Evolutionary conservation across 2,113 vertebrate genomes (phyloP).

Genomic region (Trinectes maculatus): DNA sequence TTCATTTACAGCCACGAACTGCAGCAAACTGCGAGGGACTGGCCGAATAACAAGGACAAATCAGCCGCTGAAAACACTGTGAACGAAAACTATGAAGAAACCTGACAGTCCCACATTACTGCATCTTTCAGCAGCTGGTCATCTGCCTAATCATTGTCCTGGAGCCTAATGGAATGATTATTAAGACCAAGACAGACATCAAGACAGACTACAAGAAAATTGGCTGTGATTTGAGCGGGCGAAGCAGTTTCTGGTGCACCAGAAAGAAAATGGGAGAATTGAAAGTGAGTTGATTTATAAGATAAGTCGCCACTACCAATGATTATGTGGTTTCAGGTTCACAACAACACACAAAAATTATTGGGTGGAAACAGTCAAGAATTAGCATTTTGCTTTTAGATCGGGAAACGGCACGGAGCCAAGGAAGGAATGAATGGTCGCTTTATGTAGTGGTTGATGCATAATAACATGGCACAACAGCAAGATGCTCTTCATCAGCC

Average conservation of each 20-base stretch:
- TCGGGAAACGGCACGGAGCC: slow-evolving; percentile 28
- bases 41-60: slow-evolving; percentile 30
- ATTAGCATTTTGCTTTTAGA: slow-evolving; percentile 59
- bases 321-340: slow-evolving; percentile 54
- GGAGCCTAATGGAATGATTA: slow-evolving; percentile 51
- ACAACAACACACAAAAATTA: slow-evolving; percentile 44
- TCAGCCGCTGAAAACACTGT: slow-evolving; percentile 21
- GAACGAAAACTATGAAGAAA: slow-evolving; percentile 41
- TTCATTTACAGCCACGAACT: slow-evolving; percentile 61
- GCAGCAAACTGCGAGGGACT: slow-evolving; percentile 17
- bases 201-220: not conserved
- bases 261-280: slow-evolving; percentile 53
- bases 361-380: slow-evolving; percentile 31
- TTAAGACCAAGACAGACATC: slow-evolving; percentile 45
- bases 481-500: slow-evolving; percentile 53
- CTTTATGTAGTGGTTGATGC: slow-evolving; percentile 55
- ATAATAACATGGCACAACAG: slow-evolving; percentile 42
- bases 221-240: too few relatives aligned
- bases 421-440: slow-evolving; percentile 54
- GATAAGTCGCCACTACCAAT: slow-evolving; percentile 28
- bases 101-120: slow-evolving; percentile 49
- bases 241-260: slow-evolving; percentile 48
- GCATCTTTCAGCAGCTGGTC: slow-evolving; percentile 73
- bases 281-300: slow-evolving; percentile 61
- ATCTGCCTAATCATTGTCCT: slow-evolving; percentile 61